Base-by-base conservation (phyloP, 2,797 vertebrate genomes). In the Schizopygopsis malacanthus region DNA sequence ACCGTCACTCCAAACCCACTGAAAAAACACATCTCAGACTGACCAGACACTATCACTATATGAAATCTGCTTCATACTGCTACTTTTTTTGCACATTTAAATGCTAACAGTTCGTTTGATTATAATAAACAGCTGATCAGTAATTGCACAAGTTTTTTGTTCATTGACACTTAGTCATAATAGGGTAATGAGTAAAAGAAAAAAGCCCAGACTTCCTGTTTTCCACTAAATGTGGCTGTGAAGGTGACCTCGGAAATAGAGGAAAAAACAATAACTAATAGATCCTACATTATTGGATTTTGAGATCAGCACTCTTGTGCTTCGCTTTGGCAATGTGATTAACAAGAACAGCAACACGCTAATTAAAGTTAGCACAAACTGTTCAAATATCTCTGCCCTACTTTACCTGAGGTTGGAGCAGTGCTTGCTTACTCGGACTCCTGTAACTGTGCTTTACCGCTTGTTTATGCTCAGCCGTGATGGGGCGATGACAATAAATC, bases 261-360 rank as follows among this genome's bases (percentile, higher is more conserved):
- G 20, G 33, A 28, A 50, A 50, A 79, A 73, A 80, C 45, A 69
- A 72, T 47, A 22, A 43, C 20, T 61, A 22, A 33, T 65, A 33
- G 28, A 65, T 33, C 63, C 13, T 41, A 61, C 45, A 13, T 47
- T 63, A 47, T 54, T 15, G 28, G 20, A 65, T 76, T 79, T 79
- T 61, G 69, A 71, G 22, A 59, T 75, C 20, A 76, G 84, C 45
- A 70, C 73, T 52, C 77, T 20, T 78, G 37, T 61, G 50, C 43
- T 83, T 79, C 52, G 43, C 85, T 85, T 87, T 80, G 89, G 75
- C 84, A 79, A 71, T 43, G 52, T 54, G 72, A 81, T 78, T 77
- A 76, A 70, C 39, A 37, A 87, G 25, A 73, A 61, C 2, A 4
- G 4, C 52, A 5, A 84, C 45, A 43, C 3, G 33, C 83, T 81